Percentiles rank a stretch among this genome's conserved stretches.
Evolutionary conservation across 2,113 vertebrate species (phyloP).

Genomic region (Tyto alba): DNA sequence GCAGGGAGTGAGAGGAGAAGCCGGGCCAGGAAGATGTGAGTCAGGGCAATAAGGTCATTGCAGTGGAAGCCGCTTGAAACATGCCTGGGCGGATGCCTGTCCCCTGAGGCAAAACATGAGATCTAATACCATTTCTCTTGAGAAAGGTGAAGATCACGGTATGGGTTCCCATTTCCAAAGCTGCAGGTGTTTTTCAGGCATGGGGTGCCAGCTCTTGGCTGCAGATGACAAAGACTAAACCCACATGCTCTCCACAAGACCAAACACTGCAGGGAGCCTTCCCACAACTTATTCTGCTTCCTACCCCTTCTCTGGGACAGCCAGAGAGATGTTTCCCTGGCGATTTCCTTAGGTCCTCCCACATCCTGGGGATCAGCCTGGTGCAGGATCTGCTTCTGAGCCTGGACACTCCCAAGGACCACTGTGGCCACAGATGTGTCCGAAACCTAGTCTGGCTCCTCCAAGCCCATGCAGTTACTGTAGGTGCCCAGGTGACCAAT

Average conservation of each 20-base stretch:
- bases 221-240: background rate
- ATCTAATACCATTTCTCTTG: background rate
- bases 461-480: background rate
- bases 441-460: background rate
- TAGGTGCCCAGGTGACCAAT: background rate
- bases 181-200: background rate
- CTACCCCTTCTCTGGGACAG: background rate
- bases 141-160: background rate
- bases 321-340: background rate
- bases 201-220: background rate
- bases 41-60: slow-evolving; percentile 37
- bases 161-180: background rate
- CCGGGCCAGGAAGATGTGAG: background rate
- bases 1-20: background rate
- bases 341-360: background rate
- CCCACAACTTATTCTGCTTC: background rate
- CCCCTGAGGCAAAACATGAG: background rate
- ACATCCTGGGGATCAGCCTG: background rate
- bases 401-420: background rate
- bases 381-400: background rate
- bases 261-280: background rate
- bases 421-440: background rate
- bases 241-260: background rate
- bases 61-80: background rate
- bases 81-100: background rate